Base-by-base conservation (phyloP, 2,797 vertebrate genomes). In the Crax fasciolata region DNA sequence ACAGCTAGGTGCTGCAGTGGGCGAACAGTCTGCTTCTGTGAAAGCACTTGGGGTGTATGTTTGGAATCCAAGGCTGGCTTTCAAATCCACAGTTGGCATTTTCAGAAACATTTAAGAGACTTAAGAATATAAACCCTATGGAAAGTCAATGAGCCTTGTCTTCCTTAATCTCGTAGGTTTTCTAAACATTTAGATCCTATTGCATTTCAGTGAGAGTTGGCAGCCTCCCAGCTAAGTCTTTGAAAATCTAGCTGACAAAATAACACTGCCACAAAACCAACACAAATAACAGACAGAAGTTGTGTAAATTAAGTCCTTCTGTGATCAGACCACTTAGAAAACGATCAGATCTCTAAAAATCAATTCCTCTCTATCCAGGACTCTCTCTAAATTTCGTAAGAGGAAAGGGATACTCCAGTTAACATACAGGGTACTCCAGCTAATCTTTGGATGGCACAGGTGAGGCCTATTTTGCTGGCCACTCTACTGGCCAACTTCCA, bases 81-180 rank as follows among this genome's bases (percentile, higher is more conserved):
- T 78, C 72, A 85, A 75, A 89, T 51, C 82, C 57, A 81, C 84
- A 76, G 43, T 0, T 61, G 51, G n/a, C 43, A 67, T 95, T 93
- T 97, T 80, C 81, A 92, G 43, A 93, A 89, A 46, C 25, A 35
- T 81, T 85, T 84, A 79, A 91, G 75, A 88, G 59, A 86, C 32
- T 66, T 52, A 59, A 67, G 46, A 10, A 38, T 4, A 0, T 49
- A 87, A 86, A 48, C 76, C 41, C 74, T 52, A 61, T 66, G 58
- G 77, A 67, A 93, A 92, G 30, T 73, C 79, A 81, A 21, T 17
- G 30, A 84, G 67, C 66, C 51, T 27, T 13, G n/a, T 65, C 57
- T 88, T 88, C 73, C 79, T 84, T 70, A 63, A 63, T 71, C 89
- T 73, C 39, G 20, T 66, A 32, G 11, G 71, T n/a, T 86, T 88